Evolutionary conservation across 2,888 invertebrate species (phyloP).

Genomic region (Spatulosminthurus flaviceps): DNA sequence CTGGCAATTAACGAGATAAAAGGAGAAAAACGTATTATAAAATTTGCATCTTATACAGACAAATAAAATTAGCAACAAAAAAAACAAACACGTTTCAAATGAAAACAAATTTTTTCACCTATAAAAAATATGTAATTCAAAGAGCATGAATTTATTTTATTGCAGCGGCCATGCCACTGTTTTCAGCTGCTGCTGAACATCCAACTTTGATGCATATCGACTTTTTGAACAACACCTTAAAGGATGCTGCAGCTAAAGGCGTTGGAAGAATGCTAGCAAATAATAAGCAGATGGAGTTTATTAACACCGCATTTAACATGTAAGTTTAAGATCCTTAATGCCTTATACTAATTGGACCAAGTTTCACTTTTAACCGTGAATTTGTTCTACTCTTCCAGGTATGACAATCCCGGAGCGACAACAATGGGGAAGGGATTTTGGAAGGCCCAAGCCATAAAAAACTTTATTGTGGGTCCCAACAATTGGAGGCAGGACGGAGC

Average conservation of each 20-base stretch:
- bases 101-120: too few relatives aligned
- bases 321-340: constrained; percentile 29
- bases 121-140: constrained; percentile 11
- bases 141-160: constrained; percentile 34
- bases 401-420: constrained; percentile 47
- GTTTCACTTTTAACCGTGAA: too few relatives aligned
- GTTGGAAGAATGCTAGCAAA: constrained; percentile 47
- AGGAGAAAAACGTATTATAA: constrained; percentile 65
- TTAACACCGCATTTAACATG: constrained; percentile 55
- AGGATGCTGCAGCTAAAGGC: constrained; percentile 53
- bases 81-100: too few relatives aligned
- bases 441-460: constrained; percentile 67
- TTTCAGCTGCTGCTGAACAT: constrained; percentile 50
- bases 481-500: constrained; percentile 68
- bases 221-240: constrained; percentile 52
- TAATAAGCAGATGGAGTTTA: constrained; percentile 53
- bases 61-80: constrained; percentile 63
- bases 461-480: constrained; percentile 69
- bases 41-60: background rate
- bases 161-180: constrained; percentile 51
- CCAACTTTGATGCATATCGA: constrained; percentile 47
- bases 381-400: constrained; percentile 9
- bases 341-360: too few relatives aligned
- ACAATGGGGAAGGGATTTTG: constrained; percentile 67
- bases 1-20: constrained; percentile 71